A percentile compares a stretch with the other conserved stretches of the same genome.
These are phyloP conservation scores for Cryptosula pallasiana DNA, from an alignment of 2,888 invertebrate species.

Conservation along the genomic window DNA sequence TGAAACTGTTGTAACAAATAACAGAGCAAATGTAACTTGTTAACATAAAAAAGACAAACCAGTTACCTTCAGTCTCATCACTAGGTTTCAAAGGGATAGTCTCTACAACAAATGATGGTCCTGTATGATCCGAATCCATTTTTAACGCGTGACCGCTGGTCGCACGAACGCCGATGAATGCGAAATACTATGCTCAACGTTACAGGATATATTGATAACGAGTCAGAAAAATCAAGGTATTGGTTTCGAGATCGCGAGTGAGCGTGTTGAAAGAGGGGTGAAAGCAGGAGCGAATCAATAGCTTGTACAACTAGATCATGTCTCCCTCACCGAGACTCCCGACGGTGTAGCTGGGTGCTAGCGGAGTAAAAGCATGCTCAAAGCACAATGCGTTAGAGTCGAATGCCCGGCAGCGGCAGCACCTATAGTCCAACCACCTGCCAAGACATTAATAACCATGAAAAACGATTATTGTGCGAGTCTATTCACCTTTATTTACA, in stretches of 20 bases:
- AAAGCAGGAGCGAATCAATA: background rate
- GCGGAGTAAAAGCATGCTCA: too few relatives aligned
- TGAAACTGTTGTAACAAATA: too few relatives aligned
- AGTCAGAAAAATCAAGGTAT: background rate
- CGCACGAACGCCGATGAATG: background rate
- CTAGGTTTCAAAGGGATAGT: background rate
- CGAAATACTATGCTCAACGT: background rate
- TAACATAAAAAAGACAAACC: too few relatives aligned
- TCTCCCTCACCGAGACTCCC: too few relatives aligned
- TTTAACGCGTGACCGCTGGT: too few relatives aligned
- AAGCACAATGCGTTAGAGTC: too few relatives aligned
- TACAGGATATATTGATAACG: background rate
- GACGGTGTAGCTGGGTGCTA: too few relatives aligned
- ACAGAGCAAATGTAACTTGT: too few relatives aligned
- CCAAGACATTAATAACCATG: background rate
- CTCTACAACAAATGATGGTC: background rate
- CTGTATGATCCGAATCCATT: too few relatives aligned
- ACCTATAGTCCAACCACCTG: too few relatives aligned
- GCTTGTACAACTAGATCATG: too few relatives aligned
- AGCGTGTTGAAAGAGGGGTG: background rate
- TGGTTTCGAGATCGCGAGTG: background rate
- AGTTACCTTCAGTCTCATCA: too few relatives aligned
- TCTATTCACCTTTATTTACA: background rate
- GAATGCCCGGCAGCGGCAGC: background rate
- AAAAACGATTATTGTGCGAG: background rate